These are phyloP conservation scores for Nothobranchius kuhntae DNA, from an alignment of 2,113 vertebrate species.

Conservation along the genomic window DNA sequence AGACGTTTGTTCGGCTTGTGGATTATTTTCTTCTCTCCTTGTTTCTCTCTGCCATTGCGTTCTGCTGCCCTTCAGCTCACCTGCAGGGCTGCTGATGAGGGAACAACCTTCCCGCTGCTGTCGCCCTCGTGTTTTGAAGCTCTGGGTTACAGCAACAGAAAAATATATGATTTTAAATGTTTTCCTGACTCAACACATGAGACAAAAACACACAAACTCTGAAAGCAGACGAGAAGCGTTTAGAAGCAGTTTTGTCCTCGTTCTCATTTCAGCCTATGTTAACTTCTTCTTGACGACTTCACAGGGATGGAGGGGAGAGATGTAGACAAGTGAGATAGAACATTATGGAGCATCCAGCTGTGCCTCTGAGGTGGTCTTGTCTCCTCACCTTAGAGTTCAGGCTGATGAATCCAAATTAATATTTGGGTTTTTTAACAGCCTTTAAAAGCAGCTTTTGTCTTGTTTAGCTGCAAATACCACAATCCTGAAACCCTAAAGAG, in stretches of 20 bases:
- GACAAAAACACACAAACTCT: not conserved
- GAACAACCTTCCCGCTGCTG: constrained; percentile 7
- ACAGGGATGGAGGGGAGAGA: constrained; percentile 25
- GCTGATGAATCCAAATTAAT: constrained; percentile 3
- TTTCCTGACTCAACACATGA: too few species aligned
- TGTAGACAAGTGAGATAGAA: constrained; percentile 7
- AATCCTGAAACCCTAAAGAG: not conserved
- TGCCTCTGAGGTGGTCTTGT: constrained; percentile 18
- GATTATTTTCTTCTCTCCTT: not conserved
- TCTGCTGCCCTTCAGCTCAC: not conserved
- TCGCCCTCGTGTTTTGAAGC: not conserved
- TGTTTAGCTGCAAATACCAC: not conserved
- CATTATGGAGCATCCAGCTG: constrained; percentile 45
- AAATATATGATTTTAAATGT: constrained; percentile 44
- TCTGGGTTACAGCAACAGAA: constrained; percentile 7
- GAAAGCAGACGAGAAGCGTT: constrained; percentile 29
- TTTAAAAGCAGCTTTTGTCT: rapidly evolving
- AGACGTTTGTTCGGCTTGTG: not conserved
- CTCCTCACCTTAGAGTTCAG: constrained; percentile 5
- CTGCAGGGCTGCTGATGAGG: constrained; percentile 4
- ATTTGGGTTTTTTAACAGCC: not conserved
- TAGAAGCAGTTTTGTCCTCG: constrained; percentile 27
- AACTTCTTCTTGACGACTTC: constrained; percentile 57
- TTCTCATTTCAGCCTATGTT: constrained; percentile 52
- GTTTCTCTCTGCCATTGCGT: not conserved